phyloP scores from a whole-genome alignment of 1,140 invertebrate genomes.

The Chlorops oryzae region DNA sequence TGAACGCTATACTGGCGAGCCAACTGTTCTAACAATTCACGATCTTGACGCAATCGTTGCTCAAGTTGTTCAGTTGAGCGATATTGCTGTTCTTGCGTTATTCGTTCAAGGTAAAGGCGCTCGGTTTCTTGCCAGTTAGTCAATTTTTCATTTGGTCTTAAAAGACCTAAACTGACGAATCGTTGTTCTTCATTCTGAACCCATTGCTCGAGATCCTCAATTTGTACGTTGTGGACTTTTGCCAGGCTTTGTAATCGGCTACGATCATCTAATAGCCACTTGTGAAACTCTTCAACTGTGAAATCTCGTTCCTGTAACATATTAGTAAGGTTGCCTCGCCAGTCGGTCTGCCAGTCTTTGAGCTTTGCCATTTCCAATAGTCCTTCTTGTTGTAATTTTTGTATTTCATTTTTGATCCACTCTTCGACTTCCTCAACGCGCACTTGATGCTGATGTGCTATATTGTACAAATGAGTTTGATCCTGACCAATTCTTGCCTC shows the following conservation, averaged over 20 bases:
- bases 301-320: slow-evolving; percentile 44
- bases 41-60: slow-evolving; percentile 34
- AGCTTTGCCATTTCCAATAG: slow-evolving; percentile 39
- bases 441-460: slow-evolving; percentile 42
- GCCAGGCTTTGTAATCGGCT: slow-evolving; percentile 32
- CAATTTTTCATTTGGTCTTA: slow-evolving; percentile 41
- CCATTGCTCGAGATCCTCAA: slow-evolving; percentile 43
- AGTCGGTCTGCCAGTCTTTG: slow-evolving; percentile 39
- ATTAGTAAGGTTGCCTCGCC: slow-evolving; percentile 41
- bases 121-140: slow-evolving; percentile 45
- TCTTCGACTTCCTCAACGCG: slow-evolving; percentile 43
- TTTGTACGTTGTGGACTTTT: slow-evolving; percentile 44
- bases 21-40: slow-evolving; percentile 32
- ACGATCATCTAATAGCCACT: slow-evolving; percentile 40
- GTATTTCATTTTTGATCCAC: slow-evolving; percentile 41
- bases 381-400: slow-evolving; percentile 32
- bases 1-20: slow-evolving; percentile 39
- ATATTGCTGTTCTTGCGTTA: slow-evolving; percentile 38
- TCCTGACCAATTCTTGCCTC: slow-evolving; percentile 32
- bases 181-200: slow-evolving; percentile 43
- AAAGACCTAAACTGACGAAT: slow-evolving; percentile 37
- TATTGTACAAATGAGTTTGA: slow-evolving; percentile 34
- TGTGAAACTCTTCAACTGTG: slow-evolving; percentile 44
- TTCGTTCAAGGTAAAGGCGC: slow-evolving; percentile 33
- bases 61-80: slow-evolving; percentile 43